Base-by-base conservation (phyloP, 1,140 invertebrate species). In the Penaeus japonicus region DNA sequence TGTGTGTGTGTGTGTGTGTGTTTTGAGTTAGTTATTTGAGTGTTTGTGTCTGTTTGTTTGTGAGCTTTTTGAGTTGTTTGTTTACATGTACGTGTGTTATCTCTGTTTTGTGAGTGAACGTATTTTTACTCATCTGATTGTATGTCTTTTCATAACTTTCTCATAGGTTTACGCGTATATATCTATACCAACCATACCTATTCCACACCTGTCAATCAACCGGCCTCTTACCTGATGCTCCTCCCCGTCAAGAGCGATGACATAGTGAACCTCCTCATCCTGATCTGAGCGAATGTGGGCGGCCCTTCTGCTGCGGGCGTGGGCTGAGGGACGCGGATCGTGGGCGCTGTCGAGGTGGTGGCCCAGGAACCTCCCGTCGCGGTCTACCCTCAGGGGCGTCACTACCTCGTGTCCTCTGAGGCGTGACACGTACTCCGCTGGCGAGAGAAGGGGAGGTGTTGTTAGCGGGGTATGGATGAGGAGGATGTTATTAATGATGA, bases 331-430 rank as follows among this genome's bases (percentile, higher is more conserved):
- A n/a, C n/a, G 73, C 30, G 84, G 47, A 24, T 77, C 53, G 86
- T 88, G 86, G 62, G 65, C 15, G 30, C 83, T 80, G 79, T 77
- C 53, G 62, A 88, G 80, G 79, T 18, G n/a, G 80, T 88, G 86
- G 24, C 32, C 59, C 7, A 88, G 30, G 80, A 84, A 84, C 22
- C 20, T 15, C 0, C 86, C 86, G 12, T 78, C 86, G 10, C 80
- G 7, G 80, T 39, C 65, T 27, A 88, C 86, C 27, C 70, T 15
- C 70, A 53, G n/a, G 54, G 86, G 86, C 22, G 86, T 88, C 17
- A 83, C 73, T 53, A 88, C 80, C 5, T 81, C 86, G 54, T 88
- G 83, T 1, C 80, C 81, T 22, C 27, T 10, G 65, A 88, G 70
- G 15, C 65, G 35, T 30, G 54, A 15, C 70, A 77, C 86, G 70